These are phyloP conservation scores for Clytia hemisphaerica DNA, from an alignment of 30 jellyfish, hydroid and myxozoan species.

Conservation along the genomic window DNA sequence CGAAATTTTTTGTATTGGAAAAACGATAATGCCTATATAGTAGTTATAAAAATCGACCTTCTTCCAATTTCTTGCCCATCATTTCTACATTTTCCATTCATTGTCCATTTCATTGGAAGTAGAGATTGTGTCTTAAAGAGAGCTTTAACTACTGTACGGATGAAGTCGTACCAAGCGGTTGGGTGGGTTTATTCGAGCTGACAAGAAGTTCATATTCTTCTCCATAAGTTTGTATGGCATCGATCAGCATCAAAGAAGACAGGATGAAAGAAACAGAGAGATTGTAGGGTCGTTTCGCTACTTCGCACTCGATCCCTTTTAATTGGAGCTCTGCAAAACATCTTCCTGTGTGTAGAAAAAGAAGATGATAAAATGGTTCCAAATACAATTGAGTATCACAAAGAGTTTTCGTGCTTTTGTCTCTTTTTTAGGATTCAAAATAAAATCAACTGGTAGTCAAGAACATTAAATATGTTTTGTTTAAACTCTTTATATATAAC, in stretches of 20 bases:
- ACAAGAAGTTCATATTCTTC: slow-evolving; percentile 80
- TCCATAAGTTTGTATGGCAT: slow-evolving; percentile 92
- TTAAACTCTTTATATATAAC: too few species aligned
- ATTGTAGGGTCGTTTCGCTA: slow-evolving; percentile 79
- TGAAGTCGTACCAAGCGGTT: too few species aligned
- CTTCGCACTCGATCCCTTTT: slow-evolving; percentile 81
- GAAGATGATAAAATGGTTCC: neutral
- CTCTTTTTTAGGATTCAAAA: neutral
- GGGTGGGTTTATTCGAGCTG: too few species aligned
- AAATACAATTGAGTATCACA: neutral
- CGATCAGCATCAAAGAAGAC: slow-evolving; percentile 77
- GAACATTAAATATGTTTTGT: too few species aligned
- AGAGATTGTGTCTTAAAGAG: too few species aligned
- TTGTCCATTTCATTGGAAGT: too few species aligned
- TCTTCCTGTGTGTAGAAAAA: slow-evolving; percentile 52
- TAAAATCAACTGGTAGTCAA: neutral
- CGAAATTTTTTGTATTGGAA: too few species aligned
- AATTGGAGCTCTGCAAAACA: slow-evolving; percentile 83
- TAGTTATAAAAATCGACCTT: too few species aligned
- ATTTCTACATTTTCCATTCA: too few species aligned
- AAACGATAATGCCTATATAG: too few species aligned
- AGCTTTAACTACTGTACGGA: too few species aligned
- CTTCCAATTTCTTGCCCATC: too few species aligned
- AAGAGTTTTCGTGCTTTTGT: neutral
- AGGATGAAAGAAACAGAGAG: slow-evolving; percentile 67